Evolutionary conservation across 2,113 vertebrate genomes (phyloP), one percentile per base, ranked within the genome.

Genomic region (Syngnathoides biaculeatus): DNA sequence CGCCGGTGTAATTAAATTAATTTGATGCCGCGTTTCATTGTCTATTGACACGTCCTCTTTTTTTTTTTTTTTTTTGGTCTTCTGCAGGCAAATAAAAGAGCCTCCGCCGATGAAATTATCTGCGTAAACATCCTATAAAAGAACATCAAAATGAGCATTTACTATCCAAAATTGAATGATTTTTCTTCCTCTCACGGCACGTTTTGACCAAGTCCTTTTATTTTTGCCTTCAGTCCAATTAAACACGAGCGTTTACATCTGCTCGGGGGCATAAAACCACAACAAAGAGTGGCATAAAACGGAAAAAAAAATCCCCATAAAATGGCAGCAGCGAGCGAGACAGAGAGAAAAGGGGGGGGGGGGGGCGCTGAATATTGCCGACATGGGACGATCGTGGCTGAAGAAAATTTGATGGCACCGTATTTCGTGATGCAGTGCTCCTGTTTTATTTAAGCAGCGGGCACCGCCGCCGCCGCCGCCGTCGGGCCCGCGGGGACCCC

Each of bases 361-460:
- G n/a, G n/a, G n/a, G n/a, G n/a, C n/a, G 64, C 59, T 70, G 78
- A 83, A 67, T 79, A 83, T 73, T 79, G 75, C 62, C 70, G 13
- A 56, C 74, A 40, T 53, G 84, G 74, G 77, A 80, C 73, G 11
- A 77, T 45, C 56, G 63, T 38, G 65, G 63, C 58, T 71, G 58
- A 75, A 63, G 80, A 20, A 11, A 15, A 17, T 78, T 73, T 76
- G 61, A 81, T 73, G 19, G 59, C n/a, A 58, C 35, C 55, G 42
- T 69, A 68, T 79, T 77, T 67, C 60, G 17, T 22, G 61, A 89
- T 79, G 72, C 68, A 62, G 68, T 64, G 61, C 43, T 52, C 53
- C 38, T 53, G 43, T 74, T 69, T 68, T 62, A 58, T 72, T 47
- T 60, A 67, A 79, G 62, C 30, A 39, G 52, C 47, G 48, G 1